A percentile compares a stretch with the other conserved stretches of the same genome.
phyloP scores from a whole-genome alignment of 1,140 invertebrate species.

The Scaptodrosophila lebanonensis region DNA sequence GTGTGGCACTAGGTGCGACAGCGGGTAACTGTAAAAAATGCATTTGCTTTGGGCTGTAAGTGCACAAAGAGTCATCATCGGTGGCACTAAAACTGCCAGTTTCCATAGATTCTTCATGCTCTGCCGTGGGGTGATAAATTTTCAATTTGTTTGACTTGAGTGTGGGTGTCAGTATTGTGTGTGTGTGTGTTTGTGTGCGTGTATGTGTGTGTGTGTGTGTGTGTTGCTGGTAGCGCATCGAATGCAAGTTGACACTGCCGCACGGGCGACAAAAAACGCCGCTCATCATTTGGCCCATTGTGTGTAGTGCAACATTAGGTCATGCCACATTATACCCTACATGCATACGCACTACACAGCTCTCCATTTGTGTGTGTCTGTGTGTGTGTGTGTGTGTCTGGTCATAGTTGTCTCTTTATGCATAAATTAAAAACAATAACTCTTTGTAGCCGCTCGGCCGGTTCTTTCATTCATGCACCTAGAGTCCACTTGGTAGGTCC shows the following conservation, averaged over 20 bases:
- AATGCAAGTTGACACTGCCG: constrained; percentile 58
- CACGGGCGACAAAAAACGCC: constrained; percentile 33
- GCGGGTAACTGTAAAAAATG: constrained; percentile 61
- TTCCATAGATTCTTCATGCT: neutral
- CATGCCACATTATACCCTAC: constrained; percentile 41
- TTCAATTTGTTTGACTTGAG: constrained; percentile 72
- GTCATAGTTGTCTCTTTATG: constrained; percentile 14
- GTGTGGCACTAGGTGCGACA: too few species aligned
- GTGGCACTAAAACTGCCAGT: too few species aligned
- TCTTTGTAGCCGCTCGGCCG: constrained; percentile 39
- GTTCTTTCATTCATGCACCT: constrained; percentile 31
- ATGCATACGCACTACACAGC: constrained; percentile 2
- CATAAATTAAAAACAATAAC: constrained; percentile 69
- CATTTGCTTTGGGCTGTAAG: constrained; percentile 43
- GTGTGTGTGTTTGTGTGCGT: too few species aligned
- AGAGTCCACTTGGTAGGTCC: constrained; percentile 50
- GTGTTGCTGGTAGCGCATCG: constrained; percentile 56
- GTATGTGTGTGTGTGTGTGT: too few species aligned
- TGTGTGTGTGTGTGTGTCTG: constrained; percentile 12
- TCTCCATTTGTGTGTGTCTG: neutral
- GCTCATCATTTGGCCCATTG: constrained; percentile 57
- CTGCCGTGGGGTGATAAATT: constrained; percentile 62
- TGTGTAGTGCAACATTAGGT: constrained; percentile 72
- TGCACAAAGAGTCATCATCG: constrained; percentile 58
- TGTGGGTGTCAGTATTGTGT: constrained; percentile 11